Evolutionary conservation across 2,888 invertebrate species (phyloP), one percentile per base, ranked within the genome.

Genomic region (Bruchidius siliquastri): DNA sequence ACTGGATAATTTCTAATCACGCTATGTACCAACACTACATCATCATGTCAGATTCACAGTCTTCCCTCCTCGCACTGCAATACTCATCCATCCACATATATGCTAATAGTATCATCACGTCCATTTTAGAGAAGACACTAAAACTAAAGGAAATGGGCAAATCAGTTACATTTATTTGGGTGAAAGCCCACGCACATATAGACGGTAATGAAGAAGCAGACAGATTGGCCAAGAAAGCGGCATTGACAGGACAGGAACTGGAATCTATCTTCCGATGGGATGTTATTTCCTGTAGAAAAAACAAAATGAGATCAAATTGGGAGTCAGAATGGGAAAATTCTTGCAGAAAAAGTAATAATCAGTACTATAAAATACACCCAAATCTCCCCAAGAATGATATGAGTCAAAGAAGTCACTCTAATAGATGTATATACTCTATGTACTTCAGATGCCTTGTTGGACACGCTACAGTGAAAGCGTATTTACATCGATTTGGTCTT

Each of bases 121-220:
- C 49, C 1, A 49, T 49, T 13, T 18, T 49, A 13, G 49, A 49
- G 49, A 49, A 49, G 18, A 13, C 8, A 1, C 13, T 18, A 13
- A 3, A 18, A 1, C 18, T 49, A 49, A 49, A 18, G 13, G 30
- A 70, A 20, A 22, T 49, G 30, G 20, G 30, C 32, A 26, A 70
- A 70, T 20, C 30, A 26, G 30, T 26, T 1, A 26, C 26, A 20
- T 70, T 70, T 18, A 6, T 70, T 18, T 70, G 70, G 22, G 30
- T 70, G 13, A 70, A 70, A 70, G 30, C 30, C 26, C 70, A 26
- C 21, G 26, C 70, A 30, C 32, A 6, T 20, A 70, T 70, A 22
- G 20, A 30, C 21, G 70, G 70, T 1, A 71, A 71, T 21, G 66
- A 49, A 10, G 66, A 66, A 71, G 71, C 67, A 21, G 71, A 71